Percentiles rank a stretch among this genome's conserved stretches.
These are phyloP conservation scores for Corythornis vintsioides DNA, from an alignment of 2,113 vertebrate genomes.

Conservation along the genomic window DNA sequence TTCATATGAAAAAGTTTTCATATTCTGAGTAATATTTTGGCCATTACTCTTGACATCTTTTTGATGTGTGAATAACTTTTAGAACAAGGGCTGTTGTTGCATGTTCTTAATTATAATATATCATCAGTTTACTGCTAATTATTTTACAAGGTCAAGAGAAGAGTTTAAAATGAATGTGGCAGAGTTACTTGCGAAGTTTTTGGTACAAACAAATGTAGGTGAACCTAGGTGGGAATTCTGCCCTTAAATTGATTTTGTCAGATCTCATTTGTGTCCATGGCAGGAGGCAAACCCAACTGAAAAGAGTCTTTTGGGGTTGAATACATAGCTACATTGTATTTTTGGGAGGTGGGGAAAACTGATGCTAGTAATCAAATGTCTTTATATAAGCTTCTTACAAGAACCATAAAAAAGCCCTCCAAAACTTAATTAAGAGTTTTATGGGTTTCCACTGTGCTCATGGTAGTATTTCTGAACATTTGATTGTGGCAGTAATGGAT, in stretches of 20 bases:
- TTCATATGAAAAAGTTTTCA: background rate
- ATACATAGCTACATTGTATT: background rate
- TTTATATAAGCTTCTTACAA: background rate
- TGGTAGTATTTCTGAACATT: background rate
- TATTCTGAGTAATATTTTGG: background rate
- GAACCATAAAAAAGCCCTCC: background rate
- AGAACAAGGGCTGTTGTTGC: background rate
- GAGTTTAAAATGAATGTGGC: background rate
- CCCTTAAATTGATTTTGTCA: background rate
- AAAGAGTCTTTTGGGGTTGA: background rate
- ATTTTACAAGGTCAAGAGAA: background rate
- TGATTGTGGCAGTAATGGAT: background rate
- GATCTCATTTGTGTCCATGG: background rate
- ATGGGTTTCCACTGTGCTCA: background rate
- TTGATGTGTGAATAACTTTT: background rate
- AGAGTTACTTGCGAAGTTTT: background rate
- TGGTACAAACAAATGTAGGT: background rate
- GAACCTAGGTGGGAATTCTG: background rate
- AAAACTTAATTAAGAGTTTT: background rate
- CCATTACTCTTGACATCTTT: background rate
- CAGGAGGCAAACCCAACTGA: background rate
- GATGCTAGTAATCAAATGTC: background rate
- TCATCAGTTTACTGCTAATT: background rate
- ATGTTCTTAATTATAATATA: background rate
- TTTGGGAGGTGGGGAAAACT: background rate